Conservation (phyloP, 2,888 invertebrate species). For the Ophion costatus region DNA sequence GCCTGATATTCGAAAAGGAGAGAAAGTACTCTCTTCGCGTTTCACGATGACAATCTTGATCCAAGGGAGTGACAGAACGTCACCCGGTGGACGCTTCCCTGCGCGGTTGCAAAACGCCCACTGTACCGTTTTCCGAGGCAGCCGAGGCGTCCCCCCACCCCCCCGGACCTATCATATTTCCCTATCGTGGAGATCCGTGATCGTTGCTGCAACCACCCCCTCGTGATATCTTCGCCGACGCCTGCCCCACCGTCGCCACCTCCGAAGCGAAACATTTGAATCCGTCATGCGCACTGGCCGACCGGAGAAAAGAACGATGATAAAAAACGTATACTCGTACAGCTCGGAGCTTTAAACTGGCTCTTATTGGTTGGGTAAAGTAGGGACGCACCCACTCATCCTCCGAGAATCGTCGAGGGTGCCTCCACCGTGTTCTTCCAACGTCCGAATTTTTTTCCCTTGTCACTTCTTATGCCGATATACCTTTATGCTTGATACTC, state of each 20-base stretch:
- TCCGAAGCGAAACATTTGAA: constrained; percentile 75
- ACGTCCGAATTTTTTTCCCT: constrained; percentile 39
- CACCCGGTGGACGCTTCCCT: not conserved
- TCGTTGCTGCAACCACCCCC: constrained; percentile 55
- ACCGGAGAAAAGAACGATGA: constrained; percentile 54
- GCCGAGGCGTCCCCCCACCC: constrained; percentile 30
- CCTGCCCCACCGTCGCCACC: constrained; percentile 69
- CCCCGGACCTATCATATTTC: constrained; percentile 76
- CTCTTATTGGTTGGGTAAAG: constrained; percentile 76
- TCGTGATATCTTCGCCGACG: constrained; percentile 60
- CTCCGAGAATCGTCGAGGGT: constrained; percentile 48
- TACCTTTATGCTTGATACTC: constrained; percentile 27
- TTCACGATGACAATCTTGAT: not conserved
- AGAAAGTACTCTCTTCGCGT: not conserved
- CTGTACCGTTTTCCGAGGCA: constrained; percentile 67
- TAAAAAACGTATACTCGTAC: constrained; percentile 63
- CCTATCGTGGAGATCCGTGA: constrained; percentile 68
- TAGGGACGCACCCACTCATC: constrained; percentile 71
- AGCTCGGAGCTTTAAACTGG: constrained; percentile 74
- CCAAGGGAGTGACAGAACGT: not conserved
- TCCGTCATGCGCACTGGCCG: constrained; percentile 80
- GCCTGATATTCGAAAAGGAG: no score
- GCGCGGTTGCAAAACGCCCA: constrained; percentile 42
- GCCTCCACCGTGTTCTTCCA: constrained; percentile 38
- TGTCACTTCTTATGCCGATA: constrained; percentile 46